Evolutionary conservation across 2,888 invertebrate species (phyloP).

Genomic region (Lochmaea capreae): DNA sequence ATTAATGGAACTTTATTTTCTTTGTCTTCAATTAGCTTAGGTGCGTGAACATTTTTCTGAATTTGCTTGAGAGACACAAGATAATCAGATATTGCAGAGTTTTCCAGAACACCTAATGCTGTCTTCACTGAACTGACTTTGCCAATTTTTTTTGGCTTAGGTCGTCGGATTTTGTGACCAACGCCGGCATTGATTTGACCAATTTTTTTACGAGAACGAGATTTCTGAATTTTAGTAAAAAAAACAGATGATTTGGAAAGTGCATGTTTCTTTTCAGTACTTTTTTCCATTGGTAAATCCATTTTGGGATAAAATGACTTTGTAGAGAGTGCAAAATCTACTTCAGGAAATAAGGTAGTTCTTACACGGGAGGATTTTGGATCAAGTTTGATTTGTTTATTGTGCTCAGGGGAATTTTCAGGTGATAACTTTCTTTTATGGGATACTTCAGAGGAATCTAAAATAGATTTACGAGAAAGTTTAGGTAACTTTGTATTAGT

Average conservation of each 20-base stretch:
- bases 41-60: slow-evolving; percentile 35
- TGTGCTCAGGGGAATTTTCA: slow-evolving; percentile 44
- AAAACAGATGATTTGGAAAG: slow-evolving; percentile 25
- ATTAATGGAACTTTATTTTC: slow-evolving; percentile 39
- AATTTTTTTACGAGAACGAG: slow-evolving; percentile 31
- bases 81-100: slow-evolving; percentile 53
- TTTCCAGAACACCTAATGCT: slow-evolving; percentile 50
- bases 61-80: slow-evolving; percentile 48
- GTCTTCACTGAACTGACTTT: slow-evolving; percentile 53
- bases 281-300: slow-evolving; percentile 45
- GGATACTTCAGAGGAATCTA: slow-evolving; percentile 49
- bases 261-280: slow-evolving; percentile 25
- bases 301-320: slow-evolving; percentile 71
- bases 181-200: slow-evolving; percentile 78
- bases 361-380: slow-evolving; percentile 60
- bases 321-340: slow-evolving; percentile 66
- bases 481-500: slow-evolving; percentile 56
- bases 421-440: slow-evolving; percentile 48
- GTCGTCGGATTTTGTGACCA: slow-evolving; percentile 73
- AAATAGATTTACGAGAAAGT: slow-evolving; percentile 58
- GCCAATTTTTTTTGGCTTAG: slow-evolving; percentile 65
- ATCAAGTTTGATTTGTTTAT: slow-evolving; percentile 46
- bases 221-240: slow-evolving; percentile 32
- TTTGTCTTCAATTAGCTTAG: slow-evolving; percentile 39
- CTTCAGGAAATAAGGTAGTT: slow-evolving; percentile 61